phyloP scores from a whole-genome alignment of 2,797 vertebrate species.

The Sorex maritimensis region DNA sequence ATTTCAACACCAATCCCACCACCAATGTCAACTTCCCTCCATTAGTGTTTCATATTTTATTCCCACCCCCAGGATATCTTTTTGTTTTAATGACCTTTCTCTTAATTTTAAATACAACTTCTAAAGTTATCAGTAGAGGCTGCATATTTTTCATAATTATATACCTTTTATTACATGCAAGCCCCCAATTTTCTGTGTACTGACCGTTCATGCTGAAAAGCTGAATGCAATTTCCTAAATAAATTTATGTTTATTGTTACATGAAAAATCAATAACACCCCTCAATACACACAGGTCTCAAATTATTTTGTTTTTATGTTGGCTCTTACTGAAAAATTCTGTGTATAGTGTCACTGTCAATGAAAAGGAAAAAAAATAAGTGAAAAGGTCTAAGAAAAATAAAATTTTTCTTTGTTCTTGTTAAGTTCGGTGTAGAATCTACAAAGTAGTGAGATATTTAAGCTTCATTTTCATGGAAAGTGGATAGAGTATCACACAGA shows the following conservation, averaged over 20 bases:
- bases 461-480: constrained; percentile 25
- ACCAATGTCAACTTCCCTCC: too few relatives aligned
- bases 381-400: background rate
- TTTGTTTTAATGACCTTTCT: too few relatives aligned
- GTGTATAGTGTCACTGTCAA: background rate
- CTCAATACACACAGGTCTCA: background rate
- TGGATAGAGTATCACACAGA: background rate
- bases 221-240: background rate
- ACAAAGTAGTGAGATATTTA: background rate
- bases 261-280: background rate
- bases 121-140: too few relatives aligned
- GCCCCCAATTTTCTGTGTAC: background rate
- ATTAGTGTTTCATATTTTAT: too few relatives aligned
- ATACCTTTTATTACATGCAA: background rate
- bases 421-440: constrained; percentile 23
- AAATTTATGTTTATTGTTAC: background rate
- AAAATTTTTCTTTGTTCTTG: constrained; percentile 16
- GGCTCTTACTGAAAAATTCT: background rate
- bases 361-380: background rate
- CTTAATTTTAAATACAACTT: too few relatives aligned
- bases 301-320: constrained; percentile 44
- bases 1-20: too few relatives aligned
- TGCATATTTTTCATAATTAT: too few relatives aligned
- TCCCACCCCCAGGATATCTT: too few relatives aligned
- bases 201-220: background rate